Base-by-base conservation (phyloP, 2,888 invertebrate species). In the Drosophila mimetica region DNA sequence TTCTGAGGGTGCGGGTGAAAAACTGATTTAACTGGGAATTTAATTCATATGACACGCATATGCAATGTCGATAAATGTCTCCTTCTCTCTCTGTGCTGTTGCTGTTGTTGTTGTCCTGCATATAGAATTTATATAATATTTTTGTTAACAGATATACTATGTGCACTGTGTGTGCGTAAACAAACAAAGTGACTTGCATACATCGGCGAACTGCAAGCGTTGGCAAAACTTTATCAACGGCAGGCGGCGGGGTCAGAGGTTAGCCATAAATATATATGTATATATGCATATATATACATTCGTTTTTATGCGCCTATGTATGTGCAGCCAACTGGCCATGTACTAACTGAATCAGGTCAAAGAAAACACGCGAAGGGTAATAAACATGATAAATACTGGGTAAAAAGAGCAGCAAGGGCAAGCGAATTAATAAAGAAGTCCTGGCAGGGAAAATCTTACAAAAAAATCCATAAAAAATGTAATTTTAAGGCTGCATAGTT, bases 341-440 rank as follows among this genome's bases (percentile, higher is more conserved):
- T 63, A 13, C 41, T 44, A 42, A 14, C 30, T 25, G 63, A 64
- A 63, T 52, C 63, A 64, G 63, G 63, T 64, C 63, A 64, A 63
- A 63, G 63, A 51, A 63, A 52, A 52, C 64, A 64, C 44, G 64
- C 64, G 14, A 63, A 64, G 64, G 63, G 63, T 63, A 64, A 64
- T 64, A 63, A 64, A 64, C 64, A 64, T 63, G 64, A 64, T 64
- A 64, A 63, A 64, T 64, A 52, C 22, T 30, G 6, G 63, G 44
- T 36, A 36, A 59, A 60, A 37, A 46, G 22, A 46, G 5, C 18
- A 41, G 60, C 32, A 34, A 28, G 59, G 47, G 41, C 47, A 28
- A 39, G 36, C 36, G 52, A 52, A 63, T 64, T 63, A 52, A 52
- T 52, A 64, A 44, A 28, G 25, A 14, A 34, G 28, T 30, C 28